Evolutionary conservation across 2,888 invertebrate genomes (phyloP).

Genomic region (Nephrotoma flavescens): DNA sequence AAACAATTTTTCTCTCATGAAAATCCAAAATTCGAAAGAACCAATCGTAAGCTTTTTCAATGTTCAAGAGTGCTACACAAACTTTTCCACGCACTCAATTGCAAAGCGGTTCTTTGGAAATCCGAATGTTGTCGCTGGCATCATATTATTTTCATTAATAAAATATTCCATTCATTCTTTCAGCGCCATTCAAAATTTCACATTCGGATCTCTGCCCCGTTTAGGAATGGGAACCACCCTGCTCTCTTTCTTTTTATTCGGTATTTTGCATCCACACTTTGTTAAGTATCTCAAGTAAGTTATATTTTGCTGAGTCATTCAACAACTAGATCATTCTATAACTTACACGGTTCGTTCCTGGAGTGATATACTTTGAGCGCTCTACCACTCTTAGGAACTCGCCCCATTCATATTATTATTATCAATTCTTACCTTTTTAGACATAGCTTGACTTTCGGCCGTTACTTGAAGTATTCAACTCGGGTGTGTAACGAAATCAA

Average conservation of each 20-base stretch:
- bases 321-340: too few relatives aligned
- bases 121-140: not conserved
- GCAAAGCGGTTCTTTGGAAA: not conserved
- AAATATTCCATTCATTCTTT: not conserved
- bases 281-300: not conserved
- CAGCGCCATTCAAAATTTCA: not conserved
- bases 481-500: too few relatives aligned
- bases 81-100: not conserved
- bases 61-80: too few relatives aligned
- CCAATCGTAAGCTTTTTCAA: too few relatives aligned
- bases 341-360: not conserved
- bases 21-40: too few relatives aligned
- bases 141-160: not conserved
- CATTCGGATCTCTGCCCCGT: not conserved
- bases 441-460: too few relatives aligned
- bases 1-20: too few relatives aligned
- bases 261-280: not conserved
- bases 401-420: not conserved
- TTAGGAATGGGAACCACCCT: not conserved
- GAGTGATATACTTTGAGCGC: not conserved
- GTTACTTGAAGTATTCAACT: too few relatives aligned
- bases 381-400: not conserved
- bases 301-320: not conserved
- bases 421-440: too few relatives aligned
- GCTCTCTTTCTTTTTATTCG: not conserved